Conservation (phyloP, 2,113 vertebrate genomes). For the Ciconia boyciana region DNA sequence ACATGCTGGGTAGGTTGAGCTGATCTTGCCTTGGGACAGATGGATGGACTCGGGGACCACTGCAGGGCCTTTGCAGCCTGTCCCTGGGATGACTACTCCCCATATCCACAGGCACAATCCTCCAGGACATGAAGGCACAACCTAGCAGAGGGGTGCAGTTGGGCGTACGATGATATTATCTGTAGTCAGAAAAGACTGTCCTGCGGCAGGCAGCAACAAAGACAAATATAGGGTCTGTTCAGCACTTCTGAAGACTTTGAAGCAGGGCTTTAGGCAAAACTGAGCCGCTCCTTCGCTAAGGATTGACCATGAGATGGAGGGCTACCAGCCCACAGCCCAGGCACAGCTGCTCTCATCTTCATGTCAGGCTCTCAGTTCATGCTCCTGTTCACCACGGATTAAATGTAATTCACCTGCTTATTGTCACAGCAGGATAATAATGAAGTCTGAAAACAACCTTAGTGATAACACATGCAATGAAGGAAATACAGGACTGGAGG, state of each 20-base stretch:
- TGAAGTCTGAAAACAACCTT: background rate
- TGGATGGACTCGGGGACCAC: background rate
- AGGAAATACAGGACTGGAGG: background rate
- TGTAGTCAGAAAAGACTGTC: background rate
- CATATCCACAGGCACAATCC: background rate
- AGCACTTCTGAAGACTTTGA: background rate
- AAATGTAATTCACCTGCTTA: background rate
- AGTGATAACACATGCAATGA: rapidly evolving
- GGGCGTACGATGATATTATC: background rate
- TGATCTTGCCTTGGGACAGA: background rate
- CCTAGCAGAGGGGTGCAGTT: background rate
- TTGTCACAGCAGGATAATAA: background rate
- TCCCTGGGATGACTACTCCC: background rate
- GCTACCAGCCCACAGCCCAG: background rate
- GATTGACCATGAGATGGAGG: rapidly evolving
- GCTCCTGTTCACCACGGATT: background rate
- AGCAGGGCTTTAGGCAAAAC: background rate
- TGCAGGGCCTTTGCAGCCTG: background rate
- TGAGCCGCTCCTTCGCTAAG: background rate
- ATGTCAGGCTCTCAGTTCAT: background rate
- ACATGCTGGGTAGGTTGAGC: background rate
- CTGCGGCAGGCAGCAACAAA: background rate
- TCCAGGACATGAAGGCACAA: background rate
- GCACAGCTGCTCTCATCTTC: background rate
- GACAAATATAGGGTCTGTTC: background rate